Evolutionary conservation across 1,140 invertebrate species (phyloP).

Genomic region (Sinella curviseta): DNA sequence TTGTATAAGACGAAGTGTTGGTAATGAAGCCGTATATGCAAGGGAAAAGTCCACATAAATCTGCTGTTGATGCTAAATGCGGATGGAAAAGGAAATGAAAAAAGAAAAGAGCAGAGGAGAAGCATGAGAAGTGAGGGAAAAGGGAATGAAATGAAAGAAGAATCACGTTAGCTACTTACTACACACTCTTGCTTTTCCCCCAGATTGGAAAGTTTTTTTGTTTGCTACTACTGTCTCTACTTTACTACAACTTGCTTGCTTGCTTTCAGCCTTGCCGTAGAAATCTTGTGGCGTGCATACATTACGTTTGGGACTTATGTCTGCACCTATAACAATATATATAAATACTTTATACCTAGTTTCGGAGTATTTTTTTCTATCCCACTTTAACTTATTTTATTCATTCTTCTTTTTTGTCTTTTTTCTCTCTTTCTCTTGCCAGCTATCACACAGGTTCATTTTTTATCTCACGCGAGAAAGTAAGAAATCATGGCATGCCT

Average conservation of each 20-base stretch:
- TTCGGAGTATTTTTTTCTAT: too few relatives aligned
- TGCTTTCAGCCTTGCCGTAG: background rate
- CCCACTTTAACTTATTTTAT: background rate
- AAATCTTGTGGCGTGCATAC: background rate
- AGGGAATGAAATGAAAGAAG: background rate
- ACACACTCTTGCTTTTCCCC: too few relatives aligned
- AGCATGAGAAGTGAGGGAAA: too few relatives aligned
- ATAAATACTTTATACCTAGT: too few relatives aligned
- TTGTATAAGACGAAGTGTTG: background rate
- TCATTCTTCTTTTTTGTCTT: background rate
- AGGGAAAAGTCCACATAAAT: too few relatives aligned
- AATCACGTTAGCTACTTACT: background rate
- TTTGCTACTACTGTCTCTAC: background rate
- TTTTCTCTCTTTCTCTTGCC: background rate
- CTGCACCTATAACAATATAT: too few relatives aligned
- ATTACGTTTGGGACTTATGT: too few relatives aligned
- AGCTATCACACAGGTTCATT: background rate
- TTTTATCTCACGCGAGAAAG: conserved; percentile 1
- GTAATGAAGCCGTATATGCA: background rate
- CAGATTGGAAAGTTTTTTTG: conserved; percentile 8
- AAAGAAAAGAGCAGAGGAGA: background rate
- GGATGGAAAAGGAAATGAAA: background rate
- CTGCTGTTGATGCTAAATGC: too few relatives aligned
- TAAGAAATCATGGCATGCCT: background rate
- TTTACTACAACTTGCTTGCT: background rate